A percentile compares a stretch with the other conserved stretches of the same genome.
phyloP scores from a whole-genome alignment of 2,797 vertebrate species.

The Hoplostethus mediterraneus region DNA sequence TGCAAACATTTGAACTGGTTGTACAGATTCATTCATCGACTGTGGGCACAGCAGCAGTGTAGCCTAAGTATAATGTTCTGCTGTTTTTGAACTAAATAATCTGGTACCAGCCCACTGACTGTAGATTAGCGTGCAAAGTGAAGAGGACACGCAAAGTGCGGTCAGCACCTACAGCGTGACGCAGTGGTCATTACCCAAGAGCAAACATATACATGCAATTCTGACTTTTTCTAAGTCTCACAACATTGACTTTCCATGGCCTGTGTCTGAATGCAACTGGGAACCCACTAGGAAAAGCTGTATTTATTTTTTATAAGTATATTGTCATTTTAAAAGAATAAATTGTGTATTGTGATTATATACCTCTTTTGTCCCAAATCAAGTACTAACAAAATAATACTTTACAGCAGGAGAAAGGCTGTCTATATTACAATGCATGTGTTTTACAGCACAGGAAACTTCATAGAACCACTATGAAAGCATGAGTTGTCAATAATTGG shows the following conservation, averaged over 20 bases:
- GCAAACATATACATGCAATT: slow-evolving; percentile 72
- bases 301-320: slow-evolving; percentile 61
- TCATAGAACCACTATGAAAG: background rate
- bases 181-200: slow-evolving; percentile 57
- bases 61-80: slow-evolving; percentile 57
- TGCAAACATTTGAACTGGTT: slow-evolving; percentile 50
- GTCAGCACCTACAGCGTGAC: too few species aligned
- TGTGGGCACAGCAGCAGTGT: slow-evolving; percentile 36
- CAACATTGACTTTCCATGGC: slow-evolving; percentile 75
- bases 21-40: slow-evolving; percentile 27
- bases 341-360: slow-evolving; percentile 61
- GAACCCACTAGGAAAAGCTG: slow-evolving; percentile 70
- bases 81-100: slow-evolving; percentile 74
- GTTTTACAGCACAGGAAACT: slow-evolving; percentile 11
- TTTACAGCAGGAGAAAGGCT: slow-evolving; percentile 22
- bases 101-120: slow-evolving; percentile 38
- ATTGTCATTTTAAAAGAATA: slow-evolving; percentile 66
- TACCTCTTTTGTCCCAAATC: slow-evolving; percentile 42
- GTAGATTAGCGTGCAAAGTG: too few species aligned
- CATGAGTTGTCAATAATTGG: background rate
- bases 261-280: slow-evolving; percentile 68
- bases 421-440: slow-evolving; percentile 26
- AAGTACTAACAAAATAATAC: slow-evolving; percentile 52
- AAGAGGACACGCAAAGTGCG: too few species aligned
- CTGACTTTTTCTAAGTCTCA: slow-evolving; percentile 64